These are phyloP conservation scores for Aphodius sticticus DNA, from an alignment of 2,888 invertebrate species.

Conservation along the genomic window DNA sequence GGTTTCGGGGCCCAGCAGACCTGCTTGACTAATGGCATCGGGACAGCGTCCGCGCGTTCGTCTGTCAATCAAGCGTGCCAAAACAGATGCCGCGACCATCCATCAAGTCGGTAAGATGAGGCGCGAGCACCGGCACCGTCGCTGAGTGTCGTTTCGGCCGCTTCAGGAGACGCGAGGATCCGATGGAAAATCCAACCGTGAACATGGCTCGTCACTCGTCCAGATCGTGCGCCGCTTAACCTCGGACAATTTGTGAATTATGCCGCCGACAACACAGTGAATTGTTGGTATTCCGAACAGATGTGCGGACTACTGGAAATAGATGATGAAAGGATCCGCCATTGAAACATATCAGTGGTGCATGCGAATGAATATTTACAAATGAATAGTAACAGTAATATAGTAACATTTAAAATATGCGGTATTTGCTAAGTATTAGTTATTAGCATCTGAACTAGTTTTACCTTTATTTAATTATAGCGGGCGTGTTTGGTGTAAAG, in stretches of 20 bases:
- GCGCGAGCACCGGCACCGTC: slow-evolving; percentile 31
- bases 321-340: neutral
- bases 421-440: neutral
- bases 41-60: slow-evolving; percentile 51
- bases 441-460: neutral
- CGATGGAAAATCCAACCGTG: slow-evolving; percentile 29
- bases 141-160: slow-evolving; percentile 33
- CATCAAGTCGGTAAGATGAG: slow-evolving; percentile 28
- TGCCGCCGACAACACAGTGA: slow-evolving; percentile 36
- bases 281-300: slow-evolving; percentile 25
- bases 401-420: too few species aligned
- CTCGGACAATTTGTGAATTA: slow-evolving; percentile 34
- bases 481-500: neutral
- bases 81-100: slow-evolving; percentile 48
- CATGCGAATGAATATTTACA: neutral
- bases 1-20: neutral
- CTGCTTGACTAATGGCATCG: slow-evolving; percentile 49
- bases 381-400: neutral
- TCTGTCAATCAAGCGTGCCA: slow-evolving; percentile 50
- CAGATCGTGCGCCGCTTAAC: slow-evolving; percentile 33
- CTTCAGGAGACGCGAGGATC: slow-evolving; percentile 32
- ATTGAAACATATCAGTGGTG: neutral
- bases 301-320: neutral
- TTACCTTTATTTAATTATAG: neutral
- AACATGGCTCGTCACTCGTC: slow-evolving; percentile 36